Conservation (phyloP, 2,888 invertebrate species). For the Lasioglossum oenotherae region DNA sequence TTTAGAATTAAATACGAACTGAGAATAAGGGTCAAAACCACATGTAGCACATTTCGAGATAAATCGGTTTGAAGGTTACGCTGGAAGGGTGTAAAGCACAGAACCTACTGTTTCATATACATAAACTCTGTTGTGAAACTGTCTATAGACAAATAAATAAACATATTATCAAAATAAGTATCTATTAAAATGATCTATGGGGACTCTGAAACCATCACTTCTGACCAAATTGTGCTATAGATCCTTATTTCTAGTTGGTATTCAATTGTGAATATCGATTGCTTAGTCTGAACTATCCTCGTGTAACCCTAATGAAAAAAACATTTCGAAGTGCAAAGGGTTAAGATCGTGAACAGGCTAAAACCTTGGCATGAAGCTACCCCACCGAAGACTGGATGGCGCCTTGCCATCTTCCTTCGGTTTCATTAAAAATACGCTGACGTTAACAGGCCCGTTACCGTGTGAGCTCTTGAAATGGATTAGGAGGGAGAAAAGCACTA, state of each 20-base stretch:
- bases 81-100: not conserved
- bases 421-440: slow-evolving; percentile 7
- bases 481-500: not conserved
- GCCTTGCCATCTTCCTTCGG: not conserved
- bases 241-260: not conserved
- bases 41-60: not conserved
- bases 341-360: not conserved
- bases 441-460: not conserved
- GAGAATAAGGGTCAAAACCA: not conserved
- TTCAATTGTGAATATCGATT: not conserved
- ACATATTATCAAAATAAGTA: no score
- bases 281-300: no score
- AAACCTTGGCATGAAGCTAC: not conserved
- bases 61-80: not conserved
- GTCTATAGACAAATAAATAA: no score
- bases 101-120: no score
- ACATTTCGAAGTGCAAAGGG: not conserved
- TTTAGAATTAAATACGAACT: not conserved
- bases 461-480: not conserved
- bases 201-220: not conserved
- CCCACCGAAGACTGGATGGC: not conserved
- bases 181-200: not conserved
- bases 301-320: not conserved
- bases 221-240: not conserved
- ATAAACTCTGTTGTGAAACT: no score